Evolutionary conservation across 2,113 vertebrate genomes (phyloP), one percentile per base, ranked within the genome.

Genomic region (Noctilio leporinus): DNA sequence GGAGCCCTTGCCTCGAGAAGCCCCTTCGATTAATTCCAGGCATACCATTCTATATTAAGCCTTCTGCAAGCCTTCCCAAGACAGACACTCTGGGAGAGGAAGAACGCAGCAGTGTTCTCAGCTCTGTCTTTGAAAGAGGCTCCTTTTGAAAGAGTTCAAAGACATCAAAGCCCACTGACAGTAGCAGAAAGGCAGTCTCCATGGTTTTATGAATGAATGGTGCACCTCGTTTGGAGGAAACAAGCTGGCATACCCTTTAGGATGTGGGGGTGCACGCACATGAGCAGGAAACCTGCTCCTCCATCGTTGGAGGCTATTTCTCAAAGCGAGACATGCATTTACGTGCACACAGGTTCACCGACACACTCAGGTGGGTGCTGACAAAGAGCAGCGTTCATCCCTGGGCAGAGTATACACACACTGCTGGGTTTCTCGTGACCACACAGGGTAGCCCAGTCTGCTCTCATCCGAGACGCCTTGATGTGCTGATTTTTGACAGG

Each of bases 1-100:
- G n/a, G 90, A 94, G 82, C 45, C 73, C 76, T 83, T 9, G 49
- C 57, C 91, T 57, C 35, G 49, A 91, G 96, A 95, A 96, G 82
- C 0, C 11, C 70, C 92, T 78, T 95, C 53, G 70, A 84, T 84
- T 88, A 86, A 94, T 96, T 96, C 97, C 96, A 97, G 94, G 57
- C 6, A 5, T 94, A 88, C 89, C 47, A 0, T 85, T 96, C 98
- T 98, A 94, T 97, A 97, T 97, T 98, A 98, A 98, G 96, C 92
- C 89, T 89, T 38, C 69, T 59, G 78, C 84, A 75, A 30, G 5
- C 5, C n/a, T 3, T 81, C 35, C 53, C 0, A 73, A 91, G 77
- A 77, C 73, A 83, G 86, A 85, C 35, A 30, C 47, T 78, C n/a
- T 33, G 55, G 30, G n/a, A 69, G 85, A 59, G 38, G 65, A 72